A percentile compares a stretch with the other conserved stretches of the same genome.
Conservation (phyloP, 1,140 invertebrate genomes). For the Glomeris maerens region DNA sequence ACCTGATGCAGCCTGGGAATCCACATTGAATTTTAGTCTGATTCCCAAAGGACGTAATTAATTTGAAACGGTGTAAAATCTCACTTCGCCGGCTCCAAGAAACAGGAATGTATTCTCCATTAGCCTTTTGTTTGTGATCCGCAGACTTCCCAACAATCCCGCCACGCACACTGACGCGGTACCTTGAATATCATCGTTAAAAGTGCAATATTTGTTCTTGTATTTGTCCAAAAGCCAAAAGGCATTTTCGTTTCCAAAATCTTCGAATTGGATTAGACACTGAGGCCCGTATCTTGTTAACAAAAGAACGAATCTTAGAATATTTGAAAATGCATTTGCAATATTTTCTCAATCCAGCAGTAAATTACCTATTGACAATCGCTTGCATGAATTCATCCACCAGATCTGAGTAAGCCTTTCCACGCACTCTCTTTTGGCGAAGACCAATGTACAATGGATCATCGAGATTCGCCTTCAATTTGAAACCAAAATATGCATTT, state of each 20-base stretch:
- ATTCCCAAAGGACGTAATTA: too few relatives aligned
- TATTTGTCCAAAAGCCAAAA: conserved; percentile 82
- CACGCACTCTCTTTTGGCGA: conserved; percentile 67
- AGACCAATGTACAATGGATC: conserved; percentile 93
- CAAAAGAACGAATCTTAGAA: conserved; percentile 12
- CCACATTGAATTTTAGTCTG: too few relatives aligned
- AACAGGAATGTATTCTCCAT: conserved; percentile 74
- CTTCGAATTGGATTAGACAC: conserved; percentile 68
- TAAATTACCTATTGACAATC: conserved; percentile 63
- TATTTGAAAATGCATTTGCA: conserved; percentile 2
- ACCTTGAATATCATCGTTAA: conserved; percentile 90
- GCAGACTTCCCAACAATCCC: conserved; percentile 65
- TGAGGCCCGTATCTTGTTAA: conserved; percentile 29
- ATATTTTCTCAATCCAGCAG: neutral
- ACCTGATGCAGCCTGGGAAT: conserved; percentile 59
- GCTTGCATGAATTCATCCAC: conserved; percentile 98
- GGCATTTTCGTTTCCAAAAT: conserved; percentile 88
- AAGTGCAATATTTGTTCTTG: conserved; percentile 72
- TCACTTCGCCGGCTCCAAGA: conserved; percentile 76
- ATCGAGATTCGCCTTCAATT: conserved; percentile 55
- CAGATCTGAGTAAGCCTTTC: conserved; percentile 81
- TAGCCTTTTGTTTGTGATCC: conserved; percentile 60
- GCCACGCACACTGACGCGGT: conserved; percentile 86
- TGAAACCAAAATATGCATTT: too few relatives aligned
- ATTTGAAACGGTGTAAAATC: too few relatives aligned